Conservation (phyloP, 2,888 invertebrate genomes). For the Temnothorax ravouxi region DNA sequence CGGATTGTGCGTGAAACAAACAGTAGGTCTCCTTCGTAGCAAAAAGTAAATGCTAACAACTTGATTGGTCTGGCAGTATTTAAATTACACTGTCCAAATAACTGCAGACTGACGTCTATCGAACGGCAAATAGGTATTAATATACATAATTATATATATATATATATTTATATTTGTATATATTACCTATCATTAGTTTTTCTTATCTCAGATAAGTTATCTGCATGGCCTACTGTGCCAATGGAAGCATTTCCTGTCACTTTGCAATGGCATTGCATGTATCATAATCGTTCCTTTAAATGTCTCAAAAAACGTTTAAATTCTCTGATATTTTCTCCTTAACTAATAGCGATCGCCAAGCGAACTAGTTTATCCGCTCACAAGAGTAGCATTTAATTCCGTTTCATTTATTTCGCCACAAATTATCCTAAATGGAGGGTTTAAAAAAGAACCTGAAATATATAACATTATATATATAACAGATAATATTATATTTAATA, state of each 20-base stretch:
- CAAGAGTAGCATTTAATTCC: constrained; percentile 41
- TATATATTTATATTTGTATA: constrained; percentile 73
- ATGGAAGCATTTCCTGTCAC: constrained; percentile 82
- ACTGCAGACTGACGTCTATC: constrained; percentile 75
- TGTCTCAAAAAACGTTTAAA: constrained; percentile 60
- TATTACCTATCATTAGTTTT: constrained; percentile 74
- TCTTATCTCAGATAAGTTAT: constrained; percentile 60
- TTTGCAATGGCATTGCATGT: constrained; percentile 74
- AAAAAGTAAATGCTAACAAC: constrained; percentile 71
- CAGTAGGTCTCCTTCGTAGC: background rate
- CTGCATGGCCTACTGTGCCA: constrained; percentile 79
- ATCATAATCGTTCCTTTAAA: constrained; percentile 63
- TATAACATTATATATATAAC: background rate
- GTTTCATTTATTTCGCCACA: background rate
- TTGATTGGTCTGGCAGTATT: constrained; percentile 72
- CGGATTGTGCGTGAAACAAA: constrained; percentile 32
- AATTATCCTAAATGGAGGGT: constrained; percentile 33
- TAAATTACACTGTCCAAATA: constrained; percentile 70
- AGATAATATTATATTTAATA: background rate
- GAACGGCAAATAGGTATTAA: constrained; percentile 77
- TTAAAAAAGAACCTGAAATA: constrained; percentile 10
- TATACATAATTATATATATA: constrained; percentile 71
- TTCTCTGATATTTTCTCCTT: constrained; percentile 57
- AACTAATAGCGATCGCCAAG: constrained; percentile 65
- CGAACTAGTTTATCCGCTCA: constrained; percentile 52